Conservation (phyloP, 2,888 invertebrate species). For the Miltochrista miniata region DNA sequence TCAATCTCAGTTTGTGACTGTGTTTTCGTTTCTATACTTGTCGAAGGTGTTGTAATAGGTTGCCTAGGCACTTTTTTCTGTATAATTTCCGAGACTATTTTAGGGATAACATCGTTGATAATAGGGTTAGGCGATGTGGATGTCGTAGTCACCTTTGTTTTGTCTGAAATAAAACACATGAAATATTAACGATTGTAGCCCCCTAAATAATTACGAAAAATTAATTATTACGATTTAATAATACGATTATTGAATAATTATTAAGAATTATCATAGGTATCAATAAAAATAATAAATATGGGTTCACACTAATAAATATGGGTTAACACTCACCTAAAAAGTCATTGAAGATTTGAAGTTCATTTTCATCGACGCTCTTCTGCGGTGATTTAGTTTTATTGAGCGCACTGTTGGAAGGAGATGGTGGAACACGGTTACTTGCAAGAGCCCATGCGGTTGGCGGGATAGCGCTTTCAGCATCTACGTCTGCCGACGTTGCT, state of each 20-base stretch:
- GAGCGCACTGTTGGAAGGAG: constrained; percentile 42
- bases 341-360: constrained; percentile 73
- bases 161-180: constrained; percentile 58
- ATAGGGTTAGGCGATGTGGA: constrained; percentile 46
- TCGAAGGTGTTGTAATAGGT: constrained; percentile 44
- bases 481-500: constrained; percentile 52
- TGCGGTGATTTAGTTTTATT: constrained; percentile 53
- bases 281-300: too few relatives aligned
- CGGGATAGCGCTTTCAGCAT: constrained; percentile 60
- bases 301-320: too few relatives aligned
- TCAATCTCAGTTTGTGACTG: constrained; percentile 51
- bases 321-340: constrained; percentile 59
- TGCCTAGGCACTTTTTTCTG: constrained; percentile 64
- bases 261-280: too few relatives aligned
- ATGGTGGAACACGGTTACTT: constrained; percentile 70
- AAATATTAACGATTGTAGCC: too few relatives aligned
- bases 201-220: too few relatives aligned
- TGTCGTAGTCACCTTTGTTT: constrained; percentile 51
- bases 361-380: constrained; percentile 69
- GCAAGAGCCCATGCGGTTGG: constrained; percentile 81
- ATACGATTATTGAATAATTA: too few relatives aligned
- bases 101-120: constrained; percentile 59
- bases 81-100: constrained; percentile 57
- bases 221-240: too few relatives aligned
- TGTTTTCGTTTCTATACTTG: constrained; percentile 33